Conservation (phyloP, 2,888 invertebrate genomes). For the Drosophila subquinaria region DNA sequence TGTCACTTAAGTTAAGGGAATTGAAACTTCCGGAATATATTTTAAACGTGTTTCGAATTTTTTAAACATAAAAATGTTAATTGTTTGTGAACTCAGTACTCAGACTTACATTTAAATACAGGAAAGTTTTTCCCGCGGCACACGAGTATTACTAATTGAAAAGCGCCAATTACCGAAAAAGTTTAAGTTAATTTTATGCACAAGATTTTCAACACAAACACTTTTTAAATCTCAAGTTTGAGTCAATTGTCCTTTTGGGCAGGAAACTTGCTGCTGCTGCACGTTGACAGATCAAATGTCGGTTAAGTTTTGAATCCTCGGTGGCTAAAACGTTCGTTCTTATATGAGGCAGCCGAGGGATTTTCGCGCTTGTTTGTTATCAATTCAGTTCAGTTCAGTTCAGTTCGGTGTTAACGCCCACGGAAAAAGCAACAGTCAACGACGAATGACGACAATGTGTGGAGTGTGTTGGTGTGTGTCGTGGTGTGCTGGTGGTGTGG, state of each 20-base stretch:
- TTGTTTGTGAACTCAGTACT: neutral
- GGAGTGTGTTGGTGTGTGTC: constrained; percentile 48
- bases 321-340: constrained; percentile 75
- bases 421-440: constrained; percentile 41
- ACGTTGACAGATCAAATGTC: constrained; percentile 84
- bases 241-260: constrained; percentile 11
- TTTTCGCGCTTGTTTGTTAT: constrained; percentile 54
- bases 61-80: neutral
- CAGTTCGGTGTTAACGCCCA: constrained; percentile 63
- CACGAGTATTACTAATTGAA: neutral
- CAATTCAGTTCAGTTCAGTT: constrained; percentile 41
- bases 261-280: constrained; percentile 32
- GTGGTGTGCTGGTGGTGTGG: constrained; percentile 1
- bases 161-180: constrained; percentile 7
- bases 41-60: neutral
- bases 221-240: constrained; percentile 1
- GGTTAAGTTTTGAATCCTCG: constrained; percentile 83
- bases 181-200: neutral
- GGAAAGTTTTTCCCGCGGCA: neutral
- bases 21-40: neutral
- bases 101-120: constrained; percentile 33
- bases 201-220: constrained; percentile 24
- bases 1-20: neutral
- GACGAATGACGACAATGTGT: constrained; percentile 68
- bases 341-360: constrained; percentile 70